These are phyloP conservation scores for Gymnocypris eckloni DNA, from an alignment of 2,797 vertebrate species.

Conservation along the genomic window DNA sequence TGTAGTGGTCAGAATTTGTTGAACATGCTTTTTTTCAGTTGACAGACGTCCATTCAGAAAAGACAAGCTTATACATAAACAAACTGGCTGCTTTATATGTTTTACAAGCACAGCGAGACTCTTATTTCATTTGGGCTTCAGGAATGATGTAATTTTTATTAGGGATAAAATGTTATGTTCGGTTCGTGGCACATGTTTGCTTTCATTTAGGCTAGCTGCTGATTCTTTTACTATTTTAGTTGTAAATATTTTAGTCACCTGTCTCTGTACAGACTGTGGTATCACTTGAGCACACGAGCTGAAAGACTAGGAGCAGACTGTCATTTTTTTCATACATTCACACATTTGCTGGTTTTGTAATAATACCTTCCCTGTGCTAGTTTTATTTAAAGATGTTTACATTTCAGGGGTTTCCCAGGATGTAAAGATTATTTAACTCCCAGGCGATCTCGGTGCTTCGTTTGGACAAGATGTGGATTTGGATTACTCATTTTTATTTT, in stretches of 20 bases:
- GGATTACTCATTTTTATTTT: slow-evolving; percentile 13
- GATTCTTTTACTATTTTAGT: slow-evolving; percentile 42
- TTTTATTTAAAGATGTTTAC: slow-evolving; percentile 2
- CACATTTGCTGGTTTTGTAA: slow-evolving; percentile 16
- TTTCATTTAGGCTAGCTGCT: slow-evolving; percentile 40
- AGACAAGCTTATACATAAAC: slow-evolving; percentile 32
- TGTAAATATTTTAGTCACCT: slow-evolving; percentile 48
- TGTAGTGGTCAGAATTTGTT: not conserved
- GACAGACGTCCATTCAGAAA: slow-evolving; percentile 20
- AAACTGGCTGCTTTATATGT: slow-evolving; percentile 29
- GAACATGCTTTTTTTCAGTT: not conserved
- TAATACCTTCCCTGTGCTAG: not conserved
- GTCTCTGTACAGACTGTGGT: slow-evolving; percentile 31
- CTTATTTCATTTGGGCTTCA: slow-evolving; percentile 40
- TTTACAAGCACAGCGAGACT: slow-evolving; percentile 34
- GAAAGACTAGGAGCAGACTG: not conserved
- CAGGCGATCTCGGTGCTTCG: not conserved
- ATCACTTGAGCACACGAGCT: not conserved
- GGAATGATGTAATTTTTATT: slow-evolving; percentile 28
- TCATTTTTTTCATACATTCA: not conserved
- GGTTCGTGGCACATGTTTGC: slow-evolving; percentile 39
- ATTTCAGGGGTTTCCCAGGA: slow-evolving; percentile 14
- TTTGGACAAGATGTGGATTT: slow-evolving; percentile 23
- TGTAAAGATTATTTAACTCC: slow-evolving; percentile 15
- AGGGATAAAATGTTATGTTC: slow-evolving; percentile 42